These are phyloP conservation scores for Geococcyx californianus DNA, from an alignment of 2,113 vertebrate species.

Conservation along the genomic window DNA sequence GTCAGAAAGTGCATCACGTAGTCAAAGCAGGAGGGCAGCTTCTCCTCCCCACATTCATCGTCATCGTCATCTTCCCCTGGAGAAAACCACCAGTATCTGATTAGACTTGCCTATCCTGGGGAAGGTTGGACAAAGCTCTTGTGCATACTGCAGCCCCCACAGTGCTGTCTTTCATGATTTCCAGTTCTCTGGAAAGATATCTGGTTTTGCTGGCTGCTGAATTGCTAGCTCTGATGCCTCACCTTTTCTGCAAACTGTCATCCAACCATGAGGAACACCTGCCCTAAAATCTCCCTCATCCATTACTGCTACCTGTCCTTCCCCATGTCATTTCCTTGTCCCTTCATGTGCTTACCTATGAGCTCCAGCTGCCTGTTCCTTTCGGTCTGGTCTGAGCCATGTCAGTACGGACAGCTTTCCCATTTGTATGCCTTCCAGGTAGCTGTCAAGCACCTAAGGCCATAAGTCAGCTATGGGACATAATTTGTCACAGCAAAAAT, in stretches of 20 bases:
- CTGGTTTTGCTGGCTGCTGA: not conserved
- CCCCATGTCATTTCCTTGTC: not conserved
- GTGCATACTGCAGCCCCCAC: not conserved
- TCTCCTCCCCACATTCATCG: slow-evolving; percentile 87
- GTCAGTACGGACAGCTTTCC: not conserved
- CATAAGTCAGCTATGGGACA: not conserved
- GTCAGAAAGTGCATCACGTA: slow-evolving; percentile 98
- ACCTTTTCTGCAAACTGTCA: not conserved
- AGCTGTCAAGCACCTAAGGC: not conserved
- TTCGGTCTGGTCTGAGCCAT: not conserved
- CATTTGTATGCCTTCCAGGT: not conserved
- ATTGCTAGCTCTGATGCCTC: not conserved
- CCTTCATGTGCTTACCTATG: not conserved
- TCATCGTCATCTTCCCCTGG: slow-evolving; percentile 87
- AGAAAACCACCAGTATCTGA: not conserved
- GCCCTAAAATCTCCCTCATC: not conserved
- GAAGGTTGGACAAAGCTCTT: not conserved
- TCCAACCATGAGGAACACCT: not conserved
- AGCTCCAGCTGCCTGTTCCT: not conserved
- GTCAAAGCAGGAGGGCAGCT: slow-evolving; percentile 91
- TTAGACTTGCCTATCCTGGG: not conserved
- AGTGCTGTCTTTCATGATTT: not conserved
- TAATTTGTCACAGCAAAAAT: not conserved
- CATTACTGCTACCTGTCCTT: not conserved
- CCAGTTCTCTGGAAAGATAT: not conserved